Conservation (phyloP, 2,113 vertebrate species). For the Gnathonemus echidnorhynchus region DNA sequence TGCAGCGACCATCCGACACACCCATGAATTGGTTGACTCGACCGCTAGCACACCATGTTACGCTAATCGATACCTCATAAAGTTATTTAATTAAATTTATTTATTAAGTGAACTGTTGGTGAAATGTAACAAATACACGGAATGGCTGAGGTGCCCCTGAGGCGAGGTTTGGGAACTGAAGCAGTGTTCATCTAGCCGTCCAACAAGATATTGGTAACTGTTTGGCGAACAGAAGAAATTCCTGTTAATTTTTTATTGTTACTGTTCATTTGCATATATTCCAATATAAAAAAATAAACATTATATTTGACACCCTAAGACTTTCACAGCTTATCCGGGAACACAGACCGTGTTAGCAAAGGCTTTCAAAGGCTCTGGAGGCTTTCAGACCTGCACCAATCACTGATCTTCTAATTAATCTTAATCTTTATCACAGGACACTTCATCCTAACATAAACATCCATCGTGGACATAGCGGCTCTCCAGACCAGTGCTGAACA, state of each 20-base stretch:
- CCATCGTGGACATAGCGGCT: neutral
- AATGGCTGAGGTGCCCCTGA: neutral
- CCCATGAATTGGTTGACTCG: neutral
- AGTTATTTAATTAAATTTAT: neutral
- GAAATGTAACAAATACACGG: neutral
- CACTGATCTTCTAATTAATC: neutral
- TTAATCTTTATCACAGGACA: neutral
- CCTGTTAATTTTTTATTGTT: neutral
- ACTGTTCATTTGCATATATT: neutral
- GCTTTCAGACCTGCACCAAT: neutral
- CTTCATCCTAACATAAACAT: neutral
- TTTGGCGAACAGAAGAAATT: neutral
- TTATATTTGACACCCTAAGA: neutral
- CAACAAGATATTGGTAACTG: neutral
- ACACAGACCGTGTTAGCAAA: neutral
- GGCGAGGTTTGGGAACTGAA: neutral
- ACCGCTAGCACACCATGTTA: neutral
- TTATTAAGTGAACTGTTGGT: neutral
- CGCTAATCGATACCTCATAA: neutral
- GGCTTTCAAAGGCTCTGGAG: neutral
- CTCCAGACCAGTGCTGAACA: neutral
- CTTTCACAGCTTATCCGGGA: neutral
- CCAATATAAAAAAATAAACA: neutral
- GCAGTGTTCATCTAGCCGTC: neutral
- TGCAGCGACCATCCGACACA: neutral